Conservation (phyloP, 2,797 vertebrate species). For the Octomys mimax region DNA sequence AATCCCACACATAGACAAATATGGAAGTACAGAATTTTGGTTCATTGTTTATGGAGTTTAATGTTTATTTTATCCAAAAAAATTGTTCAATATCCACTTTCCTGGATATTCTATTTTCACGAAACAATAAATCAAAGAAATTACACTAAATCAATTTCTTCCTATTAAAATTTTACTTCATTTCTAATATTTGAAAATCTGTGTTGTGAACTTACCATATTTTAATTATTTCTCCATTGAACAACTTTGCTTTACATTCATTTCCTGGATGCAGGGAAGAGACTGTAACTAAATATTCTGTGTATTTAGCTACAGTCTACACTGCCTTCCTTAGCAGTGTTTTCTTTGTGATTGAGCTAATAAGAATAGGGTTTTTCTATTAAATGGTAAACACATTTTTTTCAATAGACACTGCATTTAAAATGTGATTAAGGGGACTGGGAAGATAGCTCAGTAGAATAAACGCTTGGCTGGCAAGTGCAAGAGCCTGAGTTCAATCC, state of each 20-base stretch:
- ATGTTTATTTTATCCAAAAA: background rate
- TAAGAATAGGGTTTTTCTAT: slow-evolving; percentile 7
- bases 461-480: too few relatives aligned
- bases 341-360: slow-evolving; percentile 13
- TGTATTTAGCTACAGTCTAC: background rate
- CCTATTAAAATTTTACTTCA: slow-evolving; percentile 35
- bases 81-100: background rate
- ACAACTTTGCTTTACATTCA: background rate
- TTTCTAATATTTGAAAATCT: background rate
- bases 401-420: background rate
- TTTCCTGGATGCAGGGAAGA: background rate
- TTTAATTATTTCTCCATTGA: background rate
- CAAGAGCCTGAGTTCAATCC: too few relatives aligned
- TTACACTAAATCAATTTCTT: background rate
- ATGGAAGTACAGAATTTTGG: background rate
- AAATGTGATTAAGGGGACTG: slow-evolving; percentile 40
- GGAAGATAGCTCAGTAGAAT: too few relatives aligned
- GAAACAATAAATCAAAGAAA: slow-evolving; percentile 20
- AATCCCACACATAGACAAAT: background rate
- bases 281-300: background rate
- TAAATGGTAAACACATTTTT: slow-evolving; percentile 33
- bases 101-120: background rate
- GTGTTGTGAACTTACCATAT: background rate
- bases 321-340: background rate
- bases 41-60: background rate